These are phyloP conservation scores for Pedionomus torquatus DNA, from an alignment of 2,113 vertebrate genomes.

Conservation along the genomic window DNA sequence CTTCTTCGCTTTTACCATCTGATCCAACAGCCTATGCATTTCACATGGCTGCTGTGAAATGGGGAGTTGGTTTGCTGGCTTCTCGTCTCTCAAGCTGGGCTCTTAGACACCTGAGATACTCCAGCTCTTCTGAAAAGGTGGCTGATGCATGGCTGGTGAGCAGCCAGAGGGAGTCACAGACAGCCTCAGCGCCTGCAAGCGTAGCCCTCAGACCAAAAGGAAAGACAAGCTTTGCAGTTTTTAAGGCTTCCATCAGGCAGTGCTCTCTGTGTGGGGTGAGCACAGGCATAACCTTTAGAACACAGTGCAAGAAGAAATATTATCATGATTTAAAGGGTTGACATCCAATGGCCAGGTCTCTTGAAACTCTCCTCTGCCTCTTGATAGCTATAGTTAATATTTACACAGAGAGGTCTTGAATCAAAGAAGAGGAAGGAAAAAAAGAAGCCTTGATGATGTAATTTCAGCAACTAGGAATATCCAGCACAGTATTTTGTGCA, in stretches of 20 bases:
- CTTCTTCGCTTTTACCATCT: background rate
- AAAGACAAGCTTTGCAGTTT: background rate
- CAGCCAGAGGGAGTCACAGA: background rate
- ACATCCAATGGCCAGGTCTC: background rate
- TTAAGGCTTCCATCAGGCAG: background rate
- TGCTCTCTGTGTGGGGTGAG: background rate
- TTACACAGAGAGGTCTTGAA: background rate
- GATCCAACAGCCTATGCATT: background rate
- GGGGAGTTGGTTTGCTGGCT: background rate
- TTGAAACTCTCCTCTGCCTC: background rate
- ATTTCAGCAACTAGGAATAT: background rate
- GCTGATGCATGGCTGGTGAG: background rate
- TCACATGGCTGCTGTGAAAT: background rate
- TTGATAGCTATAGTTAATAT: slow-evolving; percentile 16
- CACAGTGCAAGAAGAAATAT: slow-evolving; percentile 26
- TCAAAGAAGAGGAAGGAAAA: background rate
- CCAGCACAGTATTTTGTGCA: background rate
- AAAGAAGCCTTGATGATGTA: background rate
- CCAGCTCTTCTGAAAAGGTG: background rate
- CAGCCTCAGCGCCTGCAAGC: background rate
- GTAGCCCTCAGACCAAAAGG: background rate
- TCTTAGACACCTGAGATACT: background rate
- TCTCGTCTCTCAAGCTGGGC: background rate
- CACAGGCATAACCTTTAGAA: background rate
- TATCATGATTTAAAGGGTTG: slow-evolving; percentile 11